Evolutionary conservation across 2,888 invertebrate genomes (phyloP), one percentile per base, ranked within the genome.

Genomic region (Eugnorisma glareosa): DNA sequence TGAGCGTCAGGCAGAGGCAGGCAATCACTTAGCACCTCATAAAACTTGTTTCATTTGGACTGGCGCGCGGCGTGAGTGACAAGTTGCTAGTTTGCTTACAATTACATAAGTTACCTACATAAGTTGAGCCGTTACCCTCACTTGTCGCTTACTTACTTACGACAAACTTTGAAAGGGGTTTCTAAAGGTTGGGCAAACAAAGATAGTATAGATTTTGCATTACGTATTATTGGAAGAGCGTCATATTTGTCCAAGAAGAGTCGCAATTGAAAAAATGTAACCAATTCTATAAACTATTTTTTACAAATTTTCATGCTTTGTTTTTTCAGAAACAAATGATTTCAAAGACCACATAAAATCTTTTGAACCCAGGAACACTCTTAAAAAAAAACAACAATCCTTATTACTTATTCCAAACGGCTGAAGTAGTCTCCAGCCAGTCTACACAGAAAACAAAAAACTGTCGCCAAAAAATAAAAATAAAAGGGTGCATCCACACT

Each of bases 1-100:
- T 13, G 21, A 63, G 67, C 31, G 74, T 64, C 66, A 82, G n/a
- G 4, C 59, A 68, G 51, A 77, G 70, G 66, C 69, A 78, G n/a
- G 74, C 82, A 84, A 84, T 85, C 82, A 84, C 84, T 84, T 85
- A 84, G 64, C 43, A 43, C 67, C 69, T 78, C 79, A 75, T 82
- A 84, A 82, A 84, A 85, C 82, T 84, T 70, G 79, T 67, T 51
- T 71, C 82, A 72, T 85, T 73, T 43, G 40, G n/a, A 63, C 61
- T 31, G 69, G 28, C 74, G 54, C 74, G 54, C n/a, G 11, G 54
- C 54, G 11, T 75, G 85, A 82, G 82, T 83, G 84, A 84, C 83
- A 75, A 78, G 85, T 77, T 81, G 21, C 61, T 54, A 84, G 82
- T 78, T 84, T 54, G n/a, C 67, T 75, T 75, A 82, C 85, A 85